These are phyloP conservation scores for Alentia gelatinosa DNA, from an alignment of 2,888 invertebrate genomes.

Conservation along the genomic window DNA sequence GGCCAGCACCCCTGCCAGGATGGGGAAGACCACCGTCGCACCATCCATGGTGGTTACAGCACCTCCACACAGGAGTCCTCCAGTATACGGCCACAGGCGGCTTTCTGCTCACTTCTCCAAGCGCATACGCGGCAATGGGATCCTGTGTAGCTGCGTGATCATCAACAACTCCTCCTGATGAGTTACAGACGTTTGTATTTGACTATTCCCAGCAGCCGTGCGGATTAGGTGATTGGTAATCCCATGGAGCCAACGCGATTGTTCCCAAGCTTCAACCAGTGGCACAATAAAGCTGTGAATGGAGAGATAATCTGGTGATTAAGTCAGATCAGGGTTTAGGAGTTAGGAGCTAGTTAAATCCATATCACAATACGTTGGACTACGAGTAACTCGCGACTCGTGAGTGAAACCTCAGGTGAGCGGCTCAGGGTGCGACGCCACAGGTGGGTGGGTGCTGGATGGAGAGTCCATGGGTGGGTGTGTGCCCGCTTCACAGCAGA, in stretches of 20 bases:
- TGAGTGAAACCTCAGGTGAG: background rate
- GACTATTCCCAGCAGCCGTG: background rate
- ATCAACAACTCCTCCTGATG: background rate
- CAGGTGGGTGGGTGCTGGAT: background rate
- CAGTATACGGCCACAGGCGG: background rate
- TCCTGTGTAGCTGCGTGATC: background rate
- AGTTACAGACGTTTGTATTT: background rate
- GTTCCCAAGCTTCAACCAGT: background rate
- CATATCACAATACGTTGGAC: background rate
- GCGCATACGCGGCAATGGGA: background rate
- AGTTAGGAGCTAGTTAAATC: background rate
- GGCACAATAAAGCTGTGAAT: too few relatives aligned
- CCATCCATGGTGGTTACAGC: background rate
- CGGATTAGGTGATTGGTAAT: background rate
- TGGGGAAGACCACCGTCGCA: background rate
- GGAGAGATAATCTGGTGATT: too few relatives aligned
- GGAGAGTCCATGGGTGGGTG: background rate
- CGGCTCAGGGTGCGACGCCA: background rate
- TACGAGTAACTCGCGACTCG: background rate
- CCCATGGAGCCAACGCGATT: background rate
- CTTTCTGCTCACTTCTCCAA: background rate
- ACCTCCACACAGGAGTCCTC: background rate
- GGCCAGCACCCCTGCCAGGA: conserved; percentile 14
- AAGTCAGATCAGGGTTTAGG: too few relatives aligned
- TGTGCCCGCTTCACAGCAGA: background rate